Conservation (phyloP, 2,888 invertebrate genomes). For the Microctonus aethiopoides region DNA sequence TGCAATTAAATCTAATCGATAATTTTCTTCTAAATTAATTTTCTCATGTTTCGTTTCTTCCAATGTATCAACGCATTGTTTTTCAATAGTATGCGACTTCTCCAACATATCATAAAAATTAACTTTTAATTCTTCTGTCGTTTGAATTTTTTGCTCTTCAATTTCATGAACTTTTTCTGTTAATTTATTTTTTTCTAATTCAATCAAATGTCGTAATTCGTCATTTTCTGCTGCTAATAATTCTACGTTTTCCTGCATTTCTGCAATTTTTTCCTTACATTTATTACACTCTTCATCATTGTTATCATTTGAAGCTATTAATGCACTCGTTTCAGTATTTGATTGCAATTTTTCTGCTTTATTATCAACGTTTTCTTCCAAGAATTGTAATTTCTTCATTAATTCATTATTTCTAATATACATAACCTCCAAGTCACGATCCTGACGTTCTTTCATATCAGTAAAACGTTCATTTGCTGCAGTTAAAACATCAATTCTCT, state of each 20-base stretch:
- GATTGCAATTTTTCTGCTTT: background rate
- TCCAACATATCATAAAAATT: slow-evolving; percentile 52
- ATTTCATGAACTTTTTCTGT: slow-evolving; percentile 46
- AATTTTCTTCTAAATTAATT: slow-evolving; percentile 40
- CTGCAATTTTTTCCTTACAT: slow-evolving; percentile 65
- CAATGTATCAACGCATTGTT: slow-evolving; percentile 35
- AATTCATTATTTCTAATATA: slow-evolving; percentile 79
- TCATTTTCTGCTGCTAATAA: slow-evolving; percentile 74
- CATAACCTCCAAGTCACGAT: slow-evolving; percentile 79
- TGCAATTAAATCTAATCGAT: slow-evolving; percentile 40
- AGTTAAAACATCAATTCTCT: slow-evolving; percentile 79
- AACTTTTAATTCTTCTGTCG: slow-evolving; percentile 50
- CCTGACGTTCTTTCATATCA: slow-evolving; percentile 85
- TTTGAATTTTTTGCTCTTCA: slow-evolving; percentile 51
- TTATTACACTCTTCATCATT: slow-evolving; percentile 37
- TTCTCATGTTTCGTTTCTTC: slow-evolving; percentile 49
- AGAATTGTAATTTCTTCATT: slow-evolving; percentile 69
- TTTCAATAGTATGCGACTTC: slow-evolving; percentile 37
- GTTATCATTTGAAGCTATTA: background rate
- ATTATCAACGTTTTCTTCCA: background rate
- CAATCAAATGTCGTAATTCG: slow-evolving; percentile 71
- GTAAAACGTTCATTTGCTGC: slow-evolving; percentile 81
- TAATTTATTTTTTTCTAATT: slow-evolving; percentile 68
- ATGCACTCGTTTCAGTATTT: background rate
- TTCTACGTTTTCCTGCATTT: slow-evolving; percentile 70